Conservation (phyloP, 1,140 invertebrate genomes). For the Rhyzopertha dominica region DNA sequence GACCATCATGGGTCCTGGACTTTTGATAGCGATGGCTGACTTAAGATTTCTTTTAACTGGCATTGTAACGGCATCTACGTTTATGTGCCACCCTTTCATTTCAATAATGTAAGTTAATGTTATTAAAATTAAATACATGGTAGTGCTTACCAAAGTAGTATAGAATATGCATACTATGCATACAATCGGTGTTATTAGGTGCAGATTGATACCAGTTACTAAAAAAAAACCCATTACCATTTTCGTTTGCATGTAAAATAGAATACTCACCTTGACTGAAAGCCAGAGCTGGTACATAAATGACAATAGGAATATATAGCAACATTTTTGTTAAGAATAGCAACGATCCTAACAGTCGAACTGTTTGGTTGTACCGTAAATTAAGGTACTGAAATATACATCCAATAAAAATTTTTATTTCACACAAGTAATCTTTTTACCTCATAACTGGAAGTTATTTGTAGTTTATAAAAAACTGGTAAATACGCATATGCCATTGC, state of each 20-base stretch:
- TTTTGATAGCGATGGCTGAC: conserved; percentile 19
- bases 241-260: conserved; percentile 7
- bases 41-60: conserved; percentile 15
- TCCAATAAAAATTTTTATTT: conserved; percentile 16
- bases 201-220: conserved; percentile 70
- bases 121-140: conserved; percentile 9
- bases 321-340: conserved; percentile 63
- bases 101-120: conserved; percentile 9
- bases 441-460: conserved; percentile 80
- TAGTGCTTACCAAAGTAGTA: conserved; percentile 68
- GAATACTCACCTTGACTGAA: conserved; percentile 71
- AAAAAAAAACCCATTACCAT: conserved; percentile 22
- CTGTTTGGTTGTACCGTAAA: conserved; percentile 58
- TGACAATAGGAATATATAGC: conserved; percentile 83
- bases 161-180: conserved; percentile 78
- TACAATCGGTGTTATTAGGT: conserved; percentile 63
- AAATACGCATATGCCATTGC: conserved; percentile 71
- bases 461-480: conserved; percentile 80
- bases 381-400: conserved; percentile 64
- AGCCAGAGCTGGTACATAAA: conserved; percentile 85
- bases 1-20: conserved; percentile 16
- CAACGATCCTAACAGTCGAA: conserved; percentile 59
- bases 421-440: conserved; percentile 46
- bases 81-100: too few relatives aligned
- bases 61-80: conserved; percentile 14